Base-by-base conservation (phyloP, 2,888 invertebrate species). In the Zygaena filipendulae region DNA sequence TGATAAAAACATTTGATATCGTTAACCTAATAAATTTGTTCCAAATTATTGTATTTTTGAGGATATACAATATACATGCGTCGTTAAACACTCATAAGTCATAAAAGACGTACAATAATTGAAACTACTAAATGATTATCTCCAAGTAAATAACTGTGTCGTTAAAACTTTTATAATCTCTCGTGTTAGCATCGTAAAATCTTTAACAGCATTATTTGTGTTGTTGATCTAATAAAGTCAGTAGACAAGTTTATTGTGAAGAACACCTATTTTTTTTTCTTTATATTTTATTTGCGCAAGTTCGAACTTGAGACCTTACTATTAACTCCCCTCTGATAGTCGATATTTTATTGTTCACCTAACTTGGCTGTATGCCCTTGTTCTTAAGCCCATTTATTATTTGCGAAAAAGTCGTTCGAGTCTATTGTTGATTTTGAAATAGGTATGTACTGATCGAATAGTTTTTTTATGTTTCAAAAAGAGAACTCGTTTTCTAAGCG, bases 321-420 rank as follows among this genome's bases (percentile, higher is more conserved):
- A 23, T 35, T 41, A 39, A 34, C 36, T 45, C 50, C 59, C 63
- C 50, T 55, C 30, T 29, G 38, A 36, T 36, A 45, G 42, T 33
- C 48, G 51, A 52, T 55, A 51, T 47, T 49, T 49, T 47, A 51
- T 53, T 50, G 51, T 48, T 40, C 47, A 41, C 43, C 23, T 34
- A 44, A 45, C 54, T 40, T 53, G 48, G 54, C 50, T 51, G 44
- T 41, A 47, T 47, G 47, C 48, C 47, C 48, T 50, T 51, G 52
- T 62, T 57, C 58, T n/a, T 54, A 52, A 47, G 40, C 49, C 43
- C 52, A 49, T 52, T 52, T 54, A 47, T 56, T 49, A 52, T 49
- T 58, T 41, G 67, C 66, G 43, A 61, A 72, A 69, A 66, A 56
- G 37, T 49, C 56, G 43, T 47, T 48, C 38, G 38, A 40, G 38